These are phyloP conservation scores for Trididemnum miniatum DNA, from an alignment of 23 tunicate genomes.

Conservation along the genomic window DNA sequence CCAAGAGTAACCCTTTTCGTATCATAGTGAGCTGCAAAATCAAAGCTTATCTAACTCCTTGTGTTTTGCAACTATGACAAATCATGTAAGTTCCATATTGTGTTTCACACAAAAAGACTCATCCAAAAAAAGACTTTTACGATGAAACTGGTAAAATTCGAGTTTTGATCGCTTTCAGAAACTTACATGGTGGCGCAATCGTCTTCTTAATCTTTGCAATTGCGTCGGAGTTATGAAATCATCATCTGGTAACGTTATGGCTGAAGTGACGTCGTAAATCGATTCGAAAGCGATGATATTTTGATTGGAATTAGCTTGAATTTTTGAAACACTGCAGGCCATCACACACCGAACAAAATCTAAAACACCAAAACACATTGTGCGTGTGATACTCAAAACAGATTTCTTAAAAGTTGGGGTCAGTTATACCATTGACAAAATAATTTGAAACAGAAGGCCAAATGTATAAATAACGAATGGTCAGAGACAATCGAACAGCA, in stretches of 20 bases:
- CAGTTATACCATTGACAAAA: no score
- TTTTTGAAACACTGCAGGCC: conserved; percentile 41
- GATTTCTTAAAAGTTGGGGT: no score
- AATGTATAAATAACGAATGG: no score
- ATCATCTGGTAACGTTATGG: conserved; percentile 65
- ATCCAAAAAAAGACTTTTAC: no score
- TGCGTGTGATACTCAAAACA: background rate
- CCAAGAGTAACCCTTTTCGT: conserved; percentile 34
- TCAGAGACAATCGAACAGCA: background rate
- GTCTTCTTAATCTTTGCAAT: conserved; percentile 59
- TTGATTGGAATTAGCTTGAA: conserved; percentile 24
- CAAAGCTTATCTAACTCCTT: no score
- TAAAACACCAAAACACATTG: background rate
- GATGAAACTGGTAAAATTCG: no score
- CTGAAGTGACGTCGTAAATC: conserved; percentile 54
- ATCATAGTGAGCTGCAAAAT: conserved; percentile 59
- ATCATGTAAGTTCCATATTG: no score
- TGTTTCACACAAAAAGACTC: no score
- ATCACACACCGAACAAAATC: conserved; percentile 66
- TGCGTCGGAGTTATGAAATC: conserved; percentile 57
- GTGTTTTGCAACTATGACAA: no score
- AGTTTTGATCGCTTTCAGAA: no score
- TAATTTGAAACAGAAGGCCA: no score
- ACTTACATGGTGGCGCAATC: conserved; percentile 74
- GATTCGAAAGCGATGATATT: conserved; percentile 58